phyloP scores from a whole-genome alignment of 2,113 vertebrate species.

The Eclectus roratus region DNA sequence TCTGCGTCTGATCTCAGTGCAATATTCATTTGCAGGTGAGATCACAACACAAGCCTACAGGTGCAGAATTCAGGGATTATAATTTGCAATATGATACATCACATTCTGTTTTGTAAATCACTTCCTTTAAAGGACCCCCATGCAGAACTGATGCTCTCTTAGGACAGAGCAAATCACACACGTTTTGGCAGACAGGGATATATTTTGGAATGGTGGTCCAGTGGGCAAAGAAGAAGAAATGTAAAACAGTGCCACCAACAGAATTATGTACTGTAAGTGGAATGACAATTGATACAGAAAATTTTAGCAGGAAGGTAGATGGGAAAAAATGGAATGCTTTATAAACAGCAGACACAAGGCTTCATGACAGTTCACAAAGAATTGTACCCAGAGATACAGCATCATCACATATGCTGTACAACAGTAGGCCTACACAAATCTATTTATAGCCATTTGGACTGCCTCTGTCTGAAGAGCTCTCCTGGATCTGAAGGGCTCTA shows the following conservation, averaged over 20 bases:
- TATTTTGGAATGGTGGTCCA: background rate
- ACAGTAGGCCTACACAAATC: background rate
- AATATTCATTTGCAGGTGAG: background rate
- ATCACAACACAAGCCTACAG: background rate
- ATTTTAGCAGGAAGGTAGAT: background rate
- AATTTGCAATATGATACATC: background rate
- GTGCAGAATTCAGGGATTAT: background rate
- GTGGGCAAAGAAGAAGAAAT: background rate
- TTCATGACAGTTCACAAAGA: background rate
- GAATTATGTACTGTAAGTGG: background rate
- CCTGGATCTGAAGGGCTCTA: background rate
- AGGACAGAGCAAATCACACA: background rate
- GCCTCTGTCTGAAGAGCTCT: background rate
- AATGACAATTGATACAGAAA: background rate
- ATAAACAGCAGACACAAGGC: slow-evolving; percentile 40
- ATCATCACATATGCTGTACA: background rate
- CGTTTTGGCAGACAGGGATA: background rate
- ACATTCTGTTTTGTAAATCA: background rate
- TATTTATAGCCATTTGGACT: background rate
- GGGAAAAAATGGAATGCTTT: background rate
- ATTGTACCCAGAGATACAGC: background rate
- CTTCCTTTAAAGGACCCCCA: background rate
- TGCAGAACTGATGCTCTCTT: background rate
- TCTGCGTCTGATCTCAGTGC: background rate
- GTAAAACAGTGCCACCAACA: background rate